Base-by-base conservation (phyloP, 2,797 vertebrate genomes). In the Notamacropus eugenii region DNA sequence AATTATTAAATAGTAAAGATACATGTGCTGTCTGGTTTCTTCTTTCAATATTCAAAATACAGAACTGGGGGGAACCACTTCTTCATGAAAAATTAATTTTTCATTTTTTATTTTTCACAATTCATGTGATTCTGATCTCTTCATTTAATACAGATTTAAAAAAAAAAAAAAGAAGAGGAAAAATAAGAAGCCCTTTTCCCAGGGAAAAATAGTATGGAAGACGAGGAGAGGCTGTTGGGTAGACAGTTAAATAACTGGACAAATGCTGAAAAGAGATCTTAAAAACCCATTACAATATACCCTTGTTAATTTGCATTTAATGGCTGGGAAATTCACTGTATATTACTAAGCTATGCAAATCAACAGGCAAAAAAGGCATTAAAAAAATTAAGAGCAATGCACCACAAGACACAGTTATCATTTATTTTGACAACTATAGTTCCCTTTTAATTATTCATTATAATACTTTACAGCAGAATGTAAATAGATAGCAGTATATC, bases 391-490 rank as follows among this genome's bases (percentile, higher is more conserved):
- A 90, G 34, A 93, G 82, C n/a, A 1, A 22, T 40, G 2, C 3
- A 90, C 52, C 31, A 50, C 57, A 95, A 94, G 40, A 91, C 34
- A 52, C 5, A 93, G 91, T 87, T 90, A 96, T 57, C 92, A 96
- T 67, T 96, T 97, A 96, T 93, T 95, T 90, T 97, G 95, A 97
- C 91, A 97, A 87, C 62, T 91, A 50, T 59, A 92, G 82, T 96
- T 97, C 11, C 55, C 2, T 90, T 96, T 98, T 97, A 98, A 98
- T 97, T 97, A 97, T 97, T 97, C 95, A 97, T 96, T 95, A 91
- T 11, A 91, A 91, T 95, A 90, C 24, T 97, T 98, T 97, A 97
- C 28, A 14, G 90, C 62, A 94, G 59, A 93, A 55, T 87, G 34
- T 93, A 96, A 95, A 92, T 92, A 28, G 90, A 62, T 46, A 87